Conservation (phyloP, 1,140 invertebrate genomes). For the Trissolcus basalis region DNA sequence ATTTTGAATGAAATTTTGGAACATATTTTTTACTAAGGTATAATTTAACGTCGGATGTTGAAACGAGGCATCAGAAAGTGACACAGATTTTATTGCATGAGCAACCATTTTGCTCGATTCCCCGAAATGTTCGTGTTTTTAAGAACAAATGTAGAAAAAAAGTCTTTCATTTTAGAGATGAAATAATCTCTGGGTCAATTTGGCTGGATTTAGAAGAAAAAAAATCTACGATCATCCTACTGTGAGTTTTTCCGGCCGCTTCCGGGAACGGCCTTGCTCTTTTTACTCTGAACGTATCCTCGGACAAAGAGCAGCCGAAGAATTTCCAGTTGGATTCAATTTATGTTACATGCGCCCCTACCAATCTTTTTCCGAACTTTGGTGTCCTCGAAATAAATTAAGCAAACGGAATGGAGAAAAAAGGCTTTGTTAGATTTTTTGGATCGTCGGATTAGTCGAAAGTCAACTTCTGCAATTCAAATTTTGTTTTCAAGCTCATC, state of each 20-base stretch:
- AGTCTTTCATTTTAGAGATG: no score
- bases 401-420: not conserved
- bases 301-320: constrained; percentile 28
- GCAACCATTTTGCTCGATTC: not conserved
- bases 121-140: not conserved
- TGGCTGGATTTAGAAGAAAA: constrained; percentile 12
- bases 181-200: not conserved
- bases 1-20: not conserved
- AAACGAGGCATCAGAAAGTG: no score
- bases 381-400: constrained; percentile 20
- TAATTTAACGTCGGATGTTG: not conserved
- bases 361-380: constrained; percentile 13
- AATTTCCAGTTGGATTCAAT: constrained; percentile 26
- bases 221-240: constrained; percentile 4
- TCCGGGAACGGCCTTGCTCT: constrained; percentile 29
- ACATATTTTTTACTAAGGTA: no score
- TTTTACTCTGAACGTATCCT: constrained; percentile 8
- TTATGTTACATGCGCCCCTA: constrained; percentile 8
- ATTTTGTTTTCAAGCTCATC: no score
- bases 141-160: not conserved
- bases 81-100: not conserved
- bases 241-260: constrained; percentile 17
- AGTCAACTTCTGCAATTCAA: no score
- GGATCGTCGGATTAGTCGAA: no score
- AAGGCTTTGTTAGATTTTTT: no score